Conservation (phyloP, 2,888 invertebrate species). For the Mimas tiliae region DNA sequence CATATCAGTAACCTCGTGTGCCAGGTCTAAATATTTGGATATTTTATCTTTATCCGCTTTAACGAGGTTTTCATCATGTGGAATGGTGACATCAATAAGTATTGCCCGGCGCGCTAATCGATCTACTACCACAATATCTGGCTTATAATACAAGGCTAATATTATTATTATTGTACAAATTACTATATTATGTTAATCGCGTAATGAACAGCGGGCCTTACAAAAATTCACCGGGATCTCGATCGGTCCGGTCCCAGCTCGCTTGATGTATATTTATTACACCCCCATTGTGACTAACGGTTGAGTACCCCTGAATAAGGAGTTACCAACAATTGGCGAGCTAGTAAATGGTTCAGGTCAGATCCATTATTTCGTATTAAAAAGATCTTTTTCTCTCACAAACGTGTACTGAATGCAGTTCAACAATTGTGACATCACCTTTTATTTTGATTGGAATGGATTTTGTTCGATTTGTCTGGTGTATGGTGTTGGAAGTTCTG, state of each 20-base stretch:
- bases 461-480: background rate
- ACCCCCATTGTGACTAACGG: slow-evolving; percentile 44
- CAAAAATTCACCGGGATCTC: slow-evolving; percentile 16
- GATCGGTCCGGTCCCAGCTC: slow-evolving; percentile 30
- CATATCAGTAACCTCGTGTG: too few relatives aligned
- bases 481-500: background rate
- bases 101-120: too few relatives aligned
- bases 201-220: slow-evolving; percentile 26
- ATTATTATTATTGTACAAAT: too few relatives aligned
- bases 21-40: too few relatives aligned
- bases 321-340: slow-evolving; percentile 27
- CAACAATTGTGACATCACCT: slow-evolving; percentile 7
- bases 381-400: slow-evolving; percentile 27
- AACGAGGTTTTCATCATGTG: too few relatives aligned
- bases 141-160: too few relatives aligned
- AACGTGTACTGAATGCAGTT: slow-evolving; percentile 34
- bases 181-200: too few relatives aligned
- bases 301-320: slow-evolving; percentile 43
- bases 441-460: slow-evolving; percentile 5
- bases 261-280: slow-evolving; percentile 49
- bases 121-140: too few relatives aligned
- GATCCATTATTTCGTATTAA: slow-evolving; percentile 26
- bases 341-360: slow-evolving; percentile 24
- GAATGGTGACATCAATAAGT: too few relatives aligned
- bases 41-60: too few relatives aligned